A percentile compares a stretch with the other conserved stretches of the same genome.
Conservation (phyloP, 2,797 vertebrate species). For the Falco naumanni region DNA sequence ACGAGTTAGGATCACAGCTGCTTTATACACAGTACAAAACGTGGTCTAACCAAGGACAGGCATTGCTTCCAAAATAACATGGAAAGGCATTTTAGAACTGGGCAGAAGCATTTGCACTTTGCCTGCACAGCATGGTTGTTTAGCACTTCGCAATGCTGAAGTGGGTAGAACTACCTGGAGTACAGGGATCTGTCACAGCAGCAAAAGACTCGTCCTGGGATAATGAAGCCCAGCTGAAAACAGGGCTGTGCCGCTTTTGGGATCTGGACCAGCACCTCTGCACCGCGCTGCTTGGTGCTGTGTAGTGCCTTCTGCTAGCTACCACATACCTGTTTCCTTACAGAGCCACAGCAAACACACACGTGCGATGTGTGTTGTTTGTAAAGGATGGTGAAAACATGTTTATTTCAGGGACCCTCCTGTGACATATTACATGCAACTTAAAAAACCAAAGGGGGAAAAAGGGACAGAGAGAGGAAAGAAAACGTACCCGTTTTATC, state of each 20-base stretch:
- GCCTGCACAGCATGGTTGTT: accelerated
- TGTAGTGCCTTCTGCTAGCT: not conserved
- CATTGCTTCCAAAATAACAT: not conserved
- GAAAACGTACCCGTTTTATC: not conserved
- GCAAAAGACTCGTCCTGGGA: not conserved
- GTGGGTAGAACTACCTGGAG: not conserved
- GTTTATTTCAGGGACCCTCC: not conserved
- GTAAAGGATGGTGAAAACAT: not conserved
- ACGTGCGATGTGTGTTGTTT: not conserved
- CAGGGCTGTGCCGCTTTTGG: not conserved
- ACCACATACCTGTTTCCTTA: not conserved
- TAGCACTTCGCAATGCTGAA: not conserved
- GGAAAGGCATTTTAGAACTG: not conserved
- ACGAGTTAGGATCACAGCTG: not conserved
- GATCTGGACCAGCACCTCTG: not conserved
- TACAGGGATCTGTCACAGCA: not conserved
- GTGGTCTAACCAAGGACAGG: not conserved
- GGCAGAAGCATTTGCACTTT: not conserved
- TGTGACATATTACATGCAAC: not conserved
- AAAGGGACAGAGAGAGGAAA: not conserved
- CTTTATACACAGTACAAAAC: not conserved
- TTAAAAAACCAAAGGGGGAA: not conserved
- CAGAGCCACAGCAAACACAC: not conserved
- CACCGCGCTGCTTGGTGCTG: not conserved
- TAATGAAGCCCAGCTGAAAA: not conserved